A percentile compares a stretch with the other conserved stretches of the same genome.
These are phyloP conservation scores for Puntigrus tetrazona DNA, from an alignment of 2,113 vertebrate species.

Conservation along the genomic window DNA sequence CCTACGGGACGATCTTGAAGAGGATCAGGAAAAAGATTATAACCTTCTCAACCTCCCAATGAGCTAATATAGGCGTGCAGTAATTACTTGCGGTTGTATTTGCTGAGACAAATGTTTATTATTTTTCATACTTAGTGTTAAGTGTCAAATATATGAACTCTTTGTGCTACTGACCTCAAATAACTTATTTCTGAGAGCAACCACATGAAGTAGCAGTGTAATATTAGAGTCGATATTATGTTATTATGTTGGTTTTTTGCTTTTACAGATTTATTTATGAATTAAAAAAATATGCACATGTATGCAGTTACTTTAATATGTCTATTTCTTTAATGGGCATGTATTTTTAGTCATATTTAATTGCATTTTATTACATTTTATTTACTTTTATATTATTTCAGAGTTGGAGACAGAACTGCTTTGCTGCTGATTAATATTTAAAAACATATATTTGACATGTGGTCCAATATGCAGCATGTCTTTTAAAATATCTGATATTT, in stretches of 20 bases:
- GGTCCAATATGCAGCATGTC: background rate
- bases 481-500: background rate
- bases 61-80: slow-evolving; percentile 44
- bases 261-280: background rate
- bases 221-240: background rate
- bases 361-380: background rate
- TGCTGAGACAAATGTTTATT: slow-evolving; percentile 3
- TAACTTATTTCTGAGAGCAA: background rate
- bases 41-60: slow-evolving; percentile 12
- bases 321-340: background rate
- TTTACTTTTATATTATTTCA: background rate
- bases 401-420: background rate
- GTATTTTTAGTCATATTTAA: too few relatives aligned
- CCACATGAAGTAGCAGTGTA: background rate
- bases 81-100: slow-evolving; percentile 8
- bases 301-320: background rate
- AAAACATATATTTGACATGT: background rate
- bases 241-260: background rate
- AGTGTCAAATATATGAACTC: background rate
- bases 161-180: background rate
- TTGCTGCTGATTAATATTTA: background rate
- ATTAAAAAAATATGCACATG: background rate
- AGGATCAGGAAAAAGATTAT: slow-evolving; percentile 50
- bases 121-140: background rate
- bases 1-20: slow-evolving; percentile 50